Evolutionary conservation across 2,113 vertebrate genomes (phyloP).

Genomic region (Pleuronectes platessa): DNA sequence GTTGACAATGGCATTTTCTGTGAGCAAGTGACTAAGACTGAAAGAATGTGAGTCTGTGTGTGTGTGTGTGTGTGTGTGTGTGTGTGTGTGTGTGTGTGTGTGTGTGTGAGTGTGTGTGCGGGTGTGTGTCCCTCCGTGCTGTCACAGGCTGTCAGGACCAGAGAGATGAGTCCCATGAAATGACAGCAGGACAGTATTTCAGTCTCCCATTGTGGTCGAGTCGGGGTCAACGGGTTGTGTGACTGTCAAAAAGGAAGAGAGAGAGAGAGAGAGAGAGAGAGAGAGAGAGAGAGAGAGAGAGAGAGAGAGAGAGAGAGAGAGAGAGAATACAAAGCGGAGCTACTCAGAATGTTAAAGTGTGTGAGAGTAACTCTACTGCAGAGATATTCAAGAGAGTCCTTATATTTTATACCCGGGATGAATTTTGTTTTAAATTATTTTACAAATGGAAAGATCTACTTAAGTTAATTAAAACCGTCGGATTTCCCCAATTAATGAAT

Average conservation of each 20-base stretch:
- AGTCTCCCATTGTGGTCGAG: constrained; percentile 43
- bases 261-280: neutral
- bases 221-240: constrained; percentile 48
- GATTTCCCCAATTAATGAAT: no score
- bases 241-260: constrained; percentile 18
- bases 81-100: constrained; percentile 59
- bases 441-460: no score
- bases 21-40: constrained; percentile 68
- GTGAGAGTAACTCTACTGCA: neutral
- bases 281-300: neutral
- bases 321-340: constrained; percentile 13
- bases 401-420: neutral
- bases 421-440: no score
- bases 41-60: constrained; percentile 70
- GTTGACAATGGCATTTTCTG: constrained; percentile 74
- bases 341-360: neutral
- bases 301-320: neutral
- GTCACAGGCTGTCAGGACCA: constrained; percentile 69
- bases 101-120: constrained; percentile 53
- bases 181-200: constrained; percentile 56
- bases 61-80: constrained; percentile 42
- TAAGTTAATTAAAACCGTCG: no score
- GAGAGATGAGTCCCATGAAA: constrained; percentile 54
- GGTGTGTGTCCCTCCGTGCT: constrained; percentile 52
- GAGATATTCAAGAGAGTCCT: neutral